These are phyloP conservation scores for Actinostola sp. DNA, from an alignment of 92 coral and sea anemone species.

Conservation along the genomic window DNA sequence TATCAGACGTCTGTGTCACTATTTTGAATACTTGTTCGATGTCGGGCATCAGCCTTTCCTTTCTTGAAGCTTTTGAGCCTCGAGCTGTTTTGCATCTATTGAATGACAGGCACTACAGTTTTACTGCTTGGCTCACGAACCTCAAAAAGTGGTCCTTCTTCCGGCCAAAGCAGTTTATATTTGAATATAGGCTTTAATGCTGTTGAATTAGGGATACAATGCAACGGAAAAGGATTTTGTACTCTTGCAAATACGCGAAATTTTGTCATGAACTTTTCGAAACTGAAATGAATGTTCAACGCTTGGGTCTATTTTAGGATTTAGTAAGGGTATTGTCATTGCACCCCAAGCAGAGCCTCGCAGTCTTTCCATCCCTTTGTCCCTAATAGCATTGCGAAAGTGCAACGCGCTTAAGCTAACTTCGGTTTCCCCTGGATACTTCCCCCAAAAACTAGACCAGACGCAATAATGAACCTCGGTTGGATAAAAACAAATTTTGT, in stretches of 20 bases:
- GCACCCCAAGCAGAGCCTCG: constrained; percentile 21
- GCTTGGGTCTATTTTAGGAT: constrained; percentile 20
- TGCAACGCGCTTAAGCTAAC: constrained; percentile 9
- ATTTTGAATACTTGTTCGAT: background rate
- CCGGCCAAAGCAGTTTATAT: constrained; percentile 12
- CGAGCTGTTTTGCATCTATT: background rate
- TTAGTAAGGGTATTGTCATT: too few species aligned
- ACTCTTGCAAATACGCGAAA: background rate
- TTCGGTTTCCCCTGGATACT: constrained; percentile 4
- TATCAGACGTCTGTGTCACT: constrained; percentile 7
- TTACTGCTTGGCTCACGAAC: constrained; percentile 15
- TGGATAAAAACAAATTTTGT: background rate
- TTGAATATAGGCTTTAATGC: background rate
- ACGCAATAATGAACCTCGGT: too few species aligned
- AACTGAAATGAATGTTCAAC: background rate
- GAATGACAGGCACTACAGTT: too few species aligned
- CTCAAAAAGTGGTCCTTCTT: constrained; percentile 9
- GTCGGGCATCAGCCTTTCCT: background rate
- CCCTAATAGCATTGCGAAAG: constrained; percentile 24
- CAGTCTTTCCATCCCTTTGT: constrained; percentile 19
- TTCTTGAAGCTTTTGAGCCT: background rate
- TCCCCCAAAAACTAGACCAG: background rate
- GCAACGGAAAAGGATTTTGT: background rate
- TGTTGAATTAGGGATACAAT: background rate
- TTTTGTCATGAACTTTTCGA: constrained; percentile 1